phyloP scores from a whole-genome alignment of 2,797 vertebrate species.

The Streptopelia turtur region DNA sequence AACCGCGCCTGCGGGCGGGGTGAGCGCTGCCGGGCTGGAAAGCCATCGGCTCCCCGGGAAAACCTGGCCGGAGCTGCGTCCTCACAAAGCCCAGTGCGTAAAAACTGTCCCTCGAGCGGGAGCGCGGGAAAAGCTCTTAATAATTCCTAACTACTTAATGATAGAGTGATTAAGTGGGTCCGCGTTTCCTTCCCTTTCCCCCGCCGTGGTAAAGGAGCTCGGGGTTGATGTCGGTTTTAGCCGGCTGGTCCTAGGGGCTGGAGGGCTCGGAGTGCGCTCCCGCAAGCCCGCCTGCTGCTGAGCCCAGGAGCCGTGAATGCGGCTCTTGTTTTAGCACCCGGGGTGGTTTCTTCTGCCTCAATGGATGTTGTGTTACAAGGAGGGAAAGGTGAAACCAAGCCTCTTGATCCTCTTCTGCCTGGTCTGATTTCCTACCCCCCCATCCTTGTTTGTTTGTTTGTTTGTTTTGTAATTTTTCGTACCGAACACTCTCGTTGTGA shows the following conservation, averaged over 20 bases:
- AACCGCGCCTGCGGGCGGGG: not conserved
- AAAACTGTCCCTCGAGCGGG: not conserved
- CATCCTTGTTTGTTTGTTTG: not conserved
- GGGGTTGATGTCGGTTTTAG: not conserved
- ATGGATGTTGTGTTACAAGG: not conserved
- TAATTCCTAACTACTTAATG: not conserved
- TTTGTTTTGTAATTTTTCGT: not conserved
- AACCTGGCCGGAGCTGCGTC: not conserved
- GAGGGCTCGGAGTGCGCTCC: not conserved
- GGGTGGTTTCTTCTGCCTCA: not conserved
- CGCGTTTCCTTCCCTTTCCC: no score
- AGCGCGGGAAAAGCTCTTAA: not conserved
- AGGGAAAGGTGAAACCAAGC: not conserved
- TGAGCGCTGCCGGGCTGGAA: not conserved
- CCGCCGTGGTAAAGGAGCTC: accelerated
- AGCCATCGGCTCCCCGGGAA: not conserved
- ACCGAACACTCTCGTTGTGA: not conserved
- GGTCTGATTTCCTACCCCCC: not conserved
- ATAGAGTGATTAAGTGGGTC: not conserved
- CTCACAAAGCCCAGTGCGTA: not conserved
- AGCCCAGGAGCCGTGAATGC: not conserved
- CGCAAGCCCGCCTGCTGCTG: not conserved
- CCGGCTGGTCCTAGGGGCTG: not conserved
- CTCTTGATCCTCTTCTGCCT: not conserved
- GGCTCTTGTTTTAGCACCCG: not conserved